Conservation (phyloP, 2,797 vertebrate species). For the Muraenolepis orangiensis region DNA sequence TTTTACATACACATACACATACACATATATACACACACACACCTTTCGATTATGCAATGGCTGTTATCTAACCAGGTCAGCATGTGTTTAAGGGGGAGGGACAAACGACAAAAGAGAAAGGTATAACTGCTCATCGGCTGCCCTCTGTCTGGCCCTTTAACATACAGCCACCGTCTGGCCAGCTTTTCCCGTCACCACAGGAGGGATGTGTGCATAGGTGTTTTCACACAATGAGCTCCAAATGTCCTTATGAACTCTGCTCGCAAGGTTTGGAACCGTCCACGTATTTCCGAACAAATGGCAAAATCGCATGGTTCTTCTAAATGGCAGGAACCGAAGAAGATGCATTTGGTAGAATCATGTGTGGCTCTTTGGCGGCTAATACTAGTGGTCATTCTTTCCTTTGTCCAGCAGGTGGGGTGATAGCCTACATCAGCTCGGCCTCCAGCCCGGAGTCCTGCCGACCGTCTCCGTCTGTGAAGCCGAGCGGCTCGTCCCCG, state of each 20-base stretch:
- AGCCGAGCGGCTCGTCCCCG: conserved; percentile 77
- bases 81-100: conserved; percentile 29
- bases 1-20: conserved; percentile 38
- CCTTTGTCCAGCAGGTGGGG: conserved; percentile 77
- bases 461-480: conserved; percentile 86
- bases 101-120: neutral
- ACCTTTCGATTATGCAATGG: conserved; percentile 68
- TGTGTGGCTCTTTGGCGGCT: neutral
- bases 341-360: neutral
- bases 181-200: neutral
- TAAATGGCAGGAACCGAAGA: neutral
- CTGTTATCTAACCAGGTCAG: conserved; percentile 73
- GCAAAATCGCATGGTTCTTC: neutral
- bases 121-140: neutral
- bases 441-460: conserved; percentile 92
- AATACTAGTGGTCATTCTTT: neutral
- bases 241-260: neutral
- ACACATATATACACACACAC: conserved; percentile 56
- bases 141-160: neutral
- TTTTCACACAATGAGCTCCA: no score
- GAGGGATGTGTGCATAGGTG: neutral
- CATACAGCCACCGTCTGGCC: neutral
- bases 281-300: neutral
- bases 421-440: conserved; percentile 94
- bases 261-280: neutral